Evolutionary conservation across 2,797 vertebrate genomes (phyloP).

Genomic region (Galagoides demidoff): DNA sequence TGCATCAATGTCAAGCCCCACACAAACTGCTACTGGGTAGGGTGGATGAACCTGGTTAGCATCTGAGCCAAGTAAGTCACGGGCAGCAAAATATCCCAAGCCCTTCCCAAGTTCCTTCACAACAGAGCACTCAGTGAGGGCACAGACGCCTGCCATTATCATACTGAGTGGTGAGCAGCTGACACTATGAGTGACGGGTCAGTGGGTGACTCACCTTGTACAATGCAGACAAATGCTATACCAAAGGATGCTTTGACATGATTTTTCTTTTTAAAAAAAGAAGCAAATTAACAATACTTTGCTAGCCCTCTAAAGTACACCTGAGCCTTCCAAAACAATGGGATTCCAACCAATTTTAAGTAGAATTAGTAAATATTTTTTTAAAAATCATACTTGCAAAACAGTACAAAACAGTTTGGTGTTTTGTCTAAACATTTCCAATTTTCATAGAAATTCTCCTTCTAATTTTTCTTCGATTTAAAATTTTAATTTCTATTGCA

Average conservation of each 20-base stretch:
- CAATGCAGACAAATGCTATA: neutral
- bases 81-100: neutral
- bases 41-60: neutral
- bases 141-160: no score
- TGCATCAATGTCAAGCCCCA: neutral
- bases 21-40: neutral
- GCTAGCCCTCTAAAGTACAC: neutral
- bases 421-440: slow-evolving; percentile 1
- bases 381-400: neutral
- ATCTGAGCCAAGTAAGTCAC: neutral
- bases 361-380: neutral
- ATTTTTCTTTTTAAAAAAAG: neutral
- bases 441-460: slow-evolving; percentile 21
- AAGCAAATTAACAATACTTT: neutral
- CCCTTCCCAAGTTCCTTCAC: neutral
- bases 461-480: slow-evolving; percentile 42
- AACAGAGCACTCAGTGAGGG: neutral
- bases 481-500: slow-evolving; percentile 40
- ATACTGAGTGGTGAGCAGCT: neutral
- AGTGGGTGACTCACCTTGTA: neutral
- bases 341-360: neutral
- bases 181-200: neutral
- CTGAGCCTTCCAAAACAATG: neutral
- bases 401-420: neutral
- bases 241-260: neutral